Evolutionary conservation across 1,140 invertebrate species (phyloP).

Genomic region (Pogonus chalceus): DNA sequence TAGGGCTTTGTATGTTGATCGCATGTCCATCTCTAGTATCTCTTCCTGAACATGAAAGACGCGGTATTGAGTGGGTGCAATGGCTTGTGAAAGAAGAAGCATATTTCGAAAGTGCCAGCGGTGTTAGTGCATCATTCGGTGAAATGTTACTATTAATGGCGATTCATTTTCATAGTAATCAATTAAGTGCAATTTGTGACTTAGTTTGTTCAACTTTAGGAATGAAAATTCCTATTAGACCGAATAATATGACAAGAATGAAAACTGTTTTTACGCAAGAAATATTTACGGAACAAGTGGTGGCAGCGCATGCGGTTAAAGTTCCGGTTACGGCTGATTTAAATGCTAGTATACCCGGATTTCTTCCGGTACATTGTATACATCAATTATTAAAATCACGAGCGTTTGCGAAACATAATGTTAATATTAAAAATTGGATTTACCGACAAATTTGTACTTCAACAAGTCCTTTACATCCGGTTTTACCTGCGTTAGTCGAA

Average conservation of each 20-base stretch:
- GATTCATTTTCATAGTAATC: conserved; percentile 93
- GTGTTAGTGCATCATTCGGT: conserved; percentile 78
- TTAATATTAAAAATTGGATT: conserved; percentile 91
- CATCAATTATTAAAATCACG: conserved; percentile 90
- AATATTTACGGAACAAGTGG: conserved; percentile 95
- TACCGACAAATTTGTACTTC: conserved; percentile 86
- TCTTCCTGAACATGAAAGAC: conserved; percentile 69
- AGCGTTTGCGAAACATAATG: conserved; percentile 93
- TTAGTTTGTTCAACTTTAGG: conserved; percentile 87
- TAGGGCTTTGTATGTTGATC: conserved; percentile 89
- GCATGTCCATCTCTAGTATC: conserved; percentile 82
- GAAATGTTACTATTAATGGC: conserved; percentile 94
- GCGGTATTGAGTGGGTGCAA: conserved; percentile 88
- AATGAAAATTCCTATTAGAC: conserved; percentile 88
- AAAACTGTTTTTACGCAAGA: conserved; percentile 95
- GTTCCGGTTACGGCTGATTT: conserved; percentile 87
- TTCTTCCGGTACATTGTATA: conserved; percentile 94
- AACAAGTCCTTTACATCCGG: conserved; percentile 79
- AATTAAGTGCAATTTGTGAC: conserved; percentile 83
- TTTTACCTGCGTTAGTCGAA: conserved; percentile 86
- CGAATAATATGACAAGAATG: conserved; percentile 82
- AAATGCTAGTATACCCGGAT: conserved; percentile 80
- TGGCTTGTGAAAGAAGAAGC: conserved; percentile 87
- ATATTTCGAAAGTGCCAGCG: conserved; percentile 70
- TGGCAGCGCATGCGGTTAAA: conserved; percentile 89